A percentile compares a stretch with the other conserved stretches of the same genome.
phyloP scores from a whole-genome alignment of 2,888 invertebrate species.

The Diploptera punctata region DNA sequence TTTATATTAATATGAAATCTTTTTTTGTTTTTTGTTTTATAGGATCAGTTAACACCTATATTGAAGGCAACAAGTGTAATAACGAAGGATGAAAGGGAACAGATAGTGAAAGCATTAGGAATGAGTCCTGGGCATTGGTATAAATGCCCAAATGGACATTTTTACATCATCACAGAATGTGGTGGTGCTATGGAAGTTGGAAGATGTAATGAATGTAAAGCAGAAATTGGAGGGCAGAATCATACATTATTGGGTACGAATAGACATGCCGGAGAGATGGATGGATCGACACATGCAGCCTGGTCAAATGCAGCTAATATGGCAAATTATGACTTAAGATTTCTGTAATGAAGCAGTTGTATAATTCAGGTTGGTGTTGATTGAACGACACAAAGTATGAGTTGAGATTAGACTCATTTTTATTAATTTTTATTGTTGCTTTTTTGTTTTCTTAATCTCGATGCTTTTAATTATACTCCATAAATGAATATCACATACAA shows the following conservation, averaged over 20 bases:
- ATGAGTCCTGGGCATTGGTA: slow-evolving; percentile 70
- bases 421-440: too few relatives aligned
- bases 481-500: too few relatives aligned
- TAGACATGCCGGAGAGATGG: slow-evolving; percentile 60
- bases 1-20: neutral
- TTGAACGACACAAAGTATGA: too few relatives aligned
- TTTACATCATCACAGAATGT: slow-evolving; percentile 70
- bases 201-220: slow-evolving; percentile 65
- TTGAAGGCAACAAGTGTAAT: slow-evolving; percentile 47
- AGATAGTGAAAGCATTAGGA: slow-evolving; percentile 65
- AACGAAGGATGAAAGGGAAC: slow-evolving; percentile 56
- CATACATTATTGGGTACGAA: slow-evolving; percentile 60
- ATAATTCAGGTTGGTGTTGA: too few relatives aligned
- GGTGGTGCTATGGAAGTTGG: slow-evolving; percentile 66
- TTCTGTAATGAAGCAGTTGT: too few relatives aligned
- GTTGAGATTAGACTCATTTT: too few relatives aligned
- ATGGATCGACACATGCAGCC: slow-evolving; percentile 59
- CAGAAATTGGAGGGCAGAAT: slow-evolving; percentile 59
- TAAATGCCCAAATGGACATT: slow-evolving; percentile 73
- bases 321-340: neutral
- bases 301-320: slow-evolving; percentile 45
- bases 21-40: slow-evolving; percentile 35
- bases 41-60: slow-evolving; percentile 42
- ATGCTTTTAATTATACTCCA: too few relatives aligned
- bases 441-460: too few relatives aligned